These are phyloP conservation scores for Phenganax stokvisi DNA, from an alignment of 92 coral and sea anemone species.

Conservation along the genomic window DNA sequence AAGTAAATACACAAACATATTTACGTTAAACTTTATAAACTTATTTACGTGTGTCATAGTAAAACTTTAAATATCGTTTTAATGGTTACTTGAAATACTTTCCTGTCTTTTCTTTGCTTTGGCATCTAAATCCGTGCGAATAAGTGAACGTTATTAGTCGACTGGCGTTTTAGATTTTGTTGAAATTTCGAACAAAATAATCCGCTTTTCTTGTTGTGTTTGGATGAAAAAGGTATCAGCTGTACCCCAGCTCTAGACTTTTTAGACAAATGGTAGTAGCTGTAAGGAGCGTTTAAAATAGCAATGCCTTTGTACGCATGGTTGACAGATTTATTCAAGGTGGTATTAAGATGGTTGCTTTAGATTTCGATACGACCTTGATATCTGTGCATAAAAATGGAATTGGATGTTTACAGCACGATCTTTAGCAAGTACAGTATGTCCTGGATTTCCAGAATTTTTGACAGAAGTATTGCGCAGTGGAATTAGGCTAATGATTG, in stretches of 20 bases:
- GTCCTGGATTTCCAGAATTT: conserved; percentile 82
- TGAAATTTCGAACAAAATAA: not conserved
- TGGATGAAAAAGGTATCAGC: no score
- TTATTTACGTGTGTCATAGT: no score
- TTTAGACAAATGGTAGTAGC: no score
- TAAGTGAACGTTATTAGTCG: not conserved
- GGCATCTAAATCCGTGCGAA: conserved; percentile 9
- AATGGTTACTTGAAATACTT: conserved; percentile 9
- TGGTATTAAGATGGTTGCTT: conserved; percentile 81
- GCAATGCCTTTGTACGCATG: conserved; percentile 6
- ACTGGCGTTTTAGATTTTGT: no score
- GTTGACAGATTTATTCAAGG: conserved; percentile 58
- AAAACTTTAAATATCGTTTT: not conserved
- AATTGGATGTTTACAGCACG: conserved; percentile 85
- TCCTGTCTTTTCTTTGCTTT: not conserved
- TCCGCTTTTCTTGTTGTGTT: no score
- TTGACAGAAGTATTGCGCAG: conserved; percentile 57
- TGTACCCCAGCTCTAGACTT: no score
- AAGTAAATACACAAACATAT: no score
- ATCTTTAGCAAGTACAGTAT: conserved; percentile 67
- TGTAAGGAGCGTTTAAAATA: not conserved
- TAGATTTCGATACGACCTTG: conserved; percentile 86
- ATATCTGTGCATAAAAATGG: conserved; percentile 86
- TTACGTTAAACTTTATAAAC: no score
- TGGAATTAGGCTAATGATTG: conserved; percentile 68